Percentiles rank a stretch among this genome's conserved stretches.
These are phyloP conservation scores for Nomada ferruginata DNA, from an alignment of 2,888 invertebrate genomes.

Conservation along the genomic window DNA sequence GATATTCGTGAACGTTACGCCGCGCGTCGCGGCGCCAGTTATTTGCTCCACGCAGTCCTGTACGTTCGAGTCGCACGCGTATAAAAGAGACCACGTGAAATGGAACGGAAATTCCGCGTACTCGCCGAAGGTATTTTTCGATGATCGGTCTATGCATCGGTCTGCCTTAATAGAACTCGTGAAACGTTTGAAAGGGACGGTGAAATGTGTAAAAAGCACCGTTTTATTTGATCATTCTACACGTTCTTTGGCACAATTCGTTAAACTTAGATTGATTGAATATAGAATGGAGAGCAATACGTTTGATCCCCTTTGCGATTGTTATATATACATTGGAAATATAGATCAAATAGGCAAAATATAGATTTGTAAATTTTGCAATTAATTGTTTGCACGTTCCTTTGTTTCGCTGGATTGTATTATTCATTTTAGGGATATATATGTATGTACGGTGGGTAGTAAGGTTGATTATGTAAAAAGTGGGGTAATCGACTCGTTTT, in stretches of 20 bases:
- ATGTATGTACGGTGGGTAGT: too few relatives aligned
- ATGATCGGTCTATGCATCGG: not conserved
- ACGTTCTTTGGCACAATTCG: not conserved
- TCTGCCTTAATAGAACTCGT: not conserved
- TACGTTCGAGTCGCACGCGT: conserved; percentile 18
- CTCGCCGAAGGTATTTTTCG: not conserved
- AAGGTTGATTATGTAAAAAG: too few relatives aligned
- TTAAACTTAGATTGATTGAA: not conserved
- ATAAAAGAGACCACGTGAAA: conserved; percentile 23
- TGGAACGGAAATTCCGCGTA: conserved; percentile 25
- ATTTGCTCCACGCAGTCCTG: conserved; percentile 36
- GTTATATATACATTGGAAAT: too few relatives aligned
- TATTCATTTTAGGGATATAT: too few relatives aligned
- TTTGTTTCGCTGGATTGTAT: too few relatives aligned
- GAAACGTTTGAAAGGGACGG: not conserved
- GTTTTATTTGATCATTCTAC: not conserved
- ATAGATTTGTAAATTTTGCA: too few relatives aligned
- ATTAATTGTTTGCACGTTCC: too few relatives aligned
- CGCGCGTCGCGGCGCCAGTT: conserved; percentile 12
- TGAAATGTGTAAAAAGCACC: not conserved
- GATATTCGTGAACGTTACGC: conserved; percentile 16
- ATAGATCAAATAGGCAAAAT: too few relatives aligned
- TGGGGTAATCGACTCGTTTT: not conserved
- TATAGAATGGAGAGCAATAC: too few relatives aligned
- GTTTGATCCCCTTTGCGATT: too few relatives aligned